A percentile compares a stretch with the other conserved stretches of the same genome.
These are phyloP conservation scores for Aleiodes alternator DNA, from an alignment of 2,888 invertebrate species.

Conservation along the genomic window DNA sequence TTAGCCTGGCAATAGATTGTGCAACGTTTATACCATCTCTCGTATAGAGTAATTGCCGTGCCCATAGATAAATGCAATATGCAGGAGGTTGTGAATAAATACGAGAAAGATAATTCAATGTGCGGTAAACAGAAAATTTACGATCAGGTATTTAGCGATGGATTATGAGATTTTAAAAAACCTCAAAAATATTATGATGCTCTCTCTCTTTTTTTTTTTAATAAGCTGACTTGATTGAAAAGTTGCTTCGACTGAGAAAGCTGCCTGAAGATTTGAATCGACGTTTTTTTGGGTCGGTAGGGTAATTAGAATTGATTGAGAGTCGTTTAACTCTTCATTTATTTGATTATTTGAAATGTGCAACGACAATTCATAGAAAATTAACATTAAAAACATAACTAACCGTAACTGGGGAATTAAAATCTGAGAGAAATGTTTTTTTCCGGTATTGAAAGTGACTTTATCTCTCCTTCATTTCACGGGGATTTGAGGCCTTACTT, in stretches of 20 bases:
- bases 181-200: too few relatives aligned
- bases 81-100: not conserved
- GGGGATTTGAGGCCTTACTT: conserved; percentile 21
- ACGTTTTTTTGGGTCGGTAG: conserved; percentile 17
- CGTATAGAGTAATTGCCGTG: not conserved
- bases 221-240: too few relatives aligned
- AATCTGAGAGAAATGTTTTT: not conserved
- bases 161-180: conserved; percentile 4
- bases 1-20: conserved; percentile 22
- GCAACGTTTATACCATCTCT: conserved; percentile 8
- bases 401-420: not conserved
- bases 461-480: not conserved
- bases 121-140: conserved; percentile 13
- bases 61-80: conserved; percentile 23
- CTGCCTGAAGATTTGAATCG: conserved; percentile 1
- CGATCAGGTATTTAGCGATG: conserved; percentile 3
- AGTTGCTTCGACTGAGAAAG: conserved; percentile 11
- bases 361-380: too few relatives aligned
- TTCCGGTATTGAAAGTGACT: not conserved
- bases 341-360: not conserved
- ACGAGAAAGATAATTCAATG: not conserved
- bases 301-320: not conserved
- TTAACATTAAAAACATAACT: too few relatives aligned
- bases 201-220: too few relatives aligned
- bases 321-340: not conserved